Evolutionary conservation across 1,140 invertebrate genomes (phyloP), one percentile per base, ranked within the genome.

Genomic region (Drosophila seguyi): DNA sequence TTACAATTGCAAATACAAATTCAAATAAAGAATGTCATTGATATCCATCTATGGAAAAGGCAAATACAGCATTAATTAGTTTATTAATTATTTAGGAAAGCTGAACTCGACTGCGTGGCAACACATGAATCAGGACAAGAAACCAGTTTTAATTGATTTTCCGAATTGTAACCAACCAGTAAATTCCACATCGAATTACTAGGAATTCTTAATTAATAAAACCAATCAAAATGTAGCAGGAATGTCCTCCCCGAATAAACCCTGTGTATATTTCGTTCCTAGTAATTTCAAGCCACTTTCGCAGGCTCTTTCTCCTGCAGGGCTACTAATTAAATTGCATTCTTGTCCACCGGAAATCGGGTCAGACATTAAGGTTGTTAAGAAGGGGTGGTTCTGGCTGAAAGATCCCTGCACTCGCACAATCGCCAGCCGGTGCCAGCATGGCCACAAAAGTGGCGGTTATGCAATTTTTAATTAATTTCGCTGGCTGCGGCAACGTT

Each of bases 391-490:
- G 52, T 6, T 6, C 29, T 47, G 47, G 16, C 27, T 50, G 50
- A 16, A 8, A 20, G 25, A 39, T 18, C 11, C 6, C 29, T 10
- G 48, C 11, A n/a, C 25, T 34, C 16, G 6, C 39, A 62, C 13
- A 47, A 18, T 39, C 25, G 55, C 42, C 72, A 60, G 53, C n/a
- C 25, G 45, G 47, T 62, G 53, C 25, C 47, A 20, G 36, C 29
- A 44, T 44, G 16, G 41, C 58, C 59, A 50, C 44, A 58, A 77
- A 69, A 86, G 48, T 71, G 60, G 62, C 55, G 69, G 45, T 68
- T 69, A 50, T 76, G 85, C 81, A 84, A 67, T 81, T 88, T 88
- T 86, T 86, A 86, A 86, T 86, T 86, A 86, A 86, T 83, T 76
- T 86, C 59, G 44, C 65, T 31, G 41, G 34, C 59, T 22, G 58